These are phyloP conservation scores for Mus pahari DNA, from an alignment of 2,113 vertebrate species.

Conservation along the genomic window DNA sequence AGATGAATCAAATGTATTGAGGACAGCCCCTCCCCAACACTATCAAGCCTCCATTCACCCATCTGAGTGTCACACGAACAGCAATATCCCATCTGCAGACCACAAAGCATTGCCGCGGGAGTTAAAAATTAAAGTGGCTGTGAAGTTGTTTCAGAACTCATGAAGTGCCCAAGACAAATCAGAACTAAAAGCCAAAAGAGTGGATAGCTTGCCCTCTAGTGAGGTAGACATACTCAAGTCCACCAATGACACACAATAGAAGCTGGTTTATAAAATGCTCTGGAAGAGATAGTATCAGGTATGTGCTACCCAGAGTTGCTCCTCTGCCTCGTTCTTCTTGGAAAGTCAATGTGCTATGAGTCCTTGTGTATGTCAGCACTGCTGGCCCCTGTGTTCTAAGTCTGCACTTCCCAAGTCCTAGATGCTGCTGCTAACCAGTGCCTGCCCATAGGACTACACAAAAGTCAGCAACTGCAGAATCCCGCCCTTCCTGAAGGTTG, in stretches of 20 bases:
- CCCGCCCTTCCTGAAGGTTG: neutral
- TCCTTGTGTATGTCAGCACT: neutral
- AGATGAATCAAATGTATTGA: neutral
- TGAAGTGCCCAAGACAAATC: neutral
- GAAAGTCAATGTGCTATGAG: neutral
- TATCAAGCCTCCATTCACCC: neutral
- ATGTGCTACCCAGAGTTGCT: neutral
- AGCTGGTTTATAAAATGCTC: neutral
- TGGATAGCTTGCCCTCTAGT: neutral
- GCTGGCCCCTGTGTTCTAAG: neutral
- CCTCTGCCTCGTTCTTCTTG: neutral
- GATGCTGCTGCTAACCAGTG: neutral
- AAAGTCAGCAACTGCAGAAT: neutral
- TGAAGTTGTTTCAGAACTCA: neutral
- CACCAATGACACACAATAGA: neutral
- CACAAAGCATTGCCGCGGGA: neutral
- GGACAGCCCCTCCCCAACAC: neutral
- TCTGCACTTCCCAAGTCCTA: neutral
- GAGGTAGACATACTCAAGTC: neutral
- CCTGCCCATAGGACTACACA: neutral
- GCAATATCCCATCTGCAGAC: neutral
- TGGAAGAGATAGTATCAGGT: neutral
- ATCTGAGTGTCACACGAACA: neutral
- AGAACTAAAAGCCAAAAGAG: neutral
- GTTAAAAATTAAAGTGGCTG: neutral